Evolutionary conservation across 2,888 invertebrate species (phyloP).

Genomic region (Dyspetes luteomarginatus): DNA sequence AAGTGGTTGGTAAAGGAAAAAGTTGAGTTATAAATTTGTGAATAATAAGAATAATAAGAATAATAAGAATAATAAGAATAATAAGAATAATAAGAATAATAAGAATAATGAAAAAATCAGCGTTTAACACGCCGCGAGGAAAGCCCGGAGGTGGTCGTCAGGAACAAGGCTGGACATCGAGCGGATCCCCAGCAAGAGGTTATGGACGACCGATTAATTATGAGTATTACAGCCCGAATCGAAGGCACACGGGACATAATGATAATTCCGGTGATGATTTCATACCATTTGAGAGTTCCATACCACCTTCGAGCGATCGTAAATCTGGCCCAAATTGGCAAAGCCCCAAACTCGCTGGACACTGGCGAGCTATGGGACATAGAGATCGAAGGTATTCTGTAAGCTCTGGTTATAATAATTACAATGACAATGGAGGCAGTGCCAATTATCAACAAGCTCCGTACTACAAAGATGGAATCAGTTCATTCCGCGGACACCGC

Average conservation of each 20-base stretch:
- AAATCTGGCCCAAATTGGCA: constrained; percentile 66
- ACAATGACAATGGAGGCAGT: constrained; percentile 54
- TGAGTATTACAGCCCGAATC: constrained; percentile 63
- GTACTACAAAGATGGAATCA: constrained; percentile 34
- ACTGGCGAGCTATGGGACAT: constrained; percentile 38
- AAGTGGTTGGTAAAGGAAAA: too few species aligned
- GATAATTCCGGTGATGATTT: constrained; percentile 66
- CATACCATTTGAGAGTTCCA: constrained; percentile 73
- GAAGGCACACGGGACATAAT: constrained; percentile 30
- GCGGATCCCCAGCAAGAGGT: constrained; percentile 64
- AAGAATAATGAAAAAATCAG: constrained; percentile 79
- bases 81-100: too few species aligned
- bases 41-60: too few species aligned
- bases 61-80: too few species aligned
- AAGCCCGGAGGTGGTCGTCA: constrained; percentile 57
- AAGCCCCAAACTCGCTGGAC: constrained; percentile 51
- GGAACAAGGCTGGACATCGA: constrained; percentile 67
- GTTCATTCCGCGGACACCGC: constrained; percentile 26
- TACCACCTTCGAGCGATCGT: constrained; percentile 65
- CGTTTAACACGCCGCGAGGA: constrained; percentile 74
- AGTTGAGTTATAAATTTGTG: too few species aligned
- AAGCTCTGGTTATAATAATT: constrained; percentile 68
- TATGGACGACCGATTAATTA: constrained; percentile 65
- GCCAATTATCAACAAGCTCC: constrained; percentile 34
- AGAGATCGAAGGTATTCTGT: constrained; percentile 65